Base-by-base conservation (phyloP, 1,140 invertebrate genomes). In the Leptinotarsa lineolata region DNA sequence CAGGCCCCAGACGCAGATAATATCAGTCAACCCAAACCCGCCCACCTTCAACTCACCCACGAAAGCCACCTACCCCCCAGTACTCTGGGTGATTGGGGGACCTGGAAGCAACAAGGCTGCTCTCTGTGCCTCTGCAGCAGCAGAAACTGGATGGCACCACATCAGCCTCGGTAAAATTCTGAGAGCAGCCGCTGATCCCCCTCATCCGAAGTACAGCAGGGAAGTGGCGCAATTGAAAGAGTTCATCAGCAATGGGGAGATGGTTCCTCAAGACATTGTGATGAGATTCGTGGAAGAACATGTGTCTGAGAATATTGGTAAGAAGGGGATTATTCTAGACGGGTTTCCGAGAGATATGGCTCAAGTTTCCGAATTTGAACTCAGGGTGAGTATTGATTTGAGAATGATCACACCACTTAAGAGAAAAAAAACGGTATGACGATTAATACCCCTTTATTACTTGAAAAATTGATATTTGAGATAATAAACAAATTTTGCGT, bases 261-360 rank as follows among this genome's bases (percentile, higher is more conserved):
- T 96, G 84, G 93, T 93, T 2, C 89, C 93, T 0, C 85, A 91
- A 74, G 89, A 91, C 20, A 84, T 91, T 12, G 86, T 93, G 1
- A 88, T 90, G 83, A 88, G 89, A 76, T 78, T 93, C 2, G 85
- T 94, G 0, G 88, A 91, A n/a, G 86, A 86, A 59, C 88, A 91
- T 72, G 86, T 92, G 72, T 79, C 83, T 0, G 83, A 87, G 0
- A 88, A 91, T 73, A 85, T 82, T 0, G 83, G 84, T 1, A 85
- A 84, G 73, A 86, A 88, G 20, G 95, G 95, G 15, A 91, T 97
- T 72, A 88, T 98, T 66, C 90, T 98, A 44, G 95, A 97, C 83
- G 95, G 95, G 2, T 97, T 93, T 85, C 96, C 96, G 0, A 87
- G 95, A 66, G 94, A 97, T 79, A 86, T 96, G 76, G 90, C 91